Base-by-base conservation (phyloP, 1,140 invertebrate genomes). In the Phymorhynchus buccinoides region DNA sequence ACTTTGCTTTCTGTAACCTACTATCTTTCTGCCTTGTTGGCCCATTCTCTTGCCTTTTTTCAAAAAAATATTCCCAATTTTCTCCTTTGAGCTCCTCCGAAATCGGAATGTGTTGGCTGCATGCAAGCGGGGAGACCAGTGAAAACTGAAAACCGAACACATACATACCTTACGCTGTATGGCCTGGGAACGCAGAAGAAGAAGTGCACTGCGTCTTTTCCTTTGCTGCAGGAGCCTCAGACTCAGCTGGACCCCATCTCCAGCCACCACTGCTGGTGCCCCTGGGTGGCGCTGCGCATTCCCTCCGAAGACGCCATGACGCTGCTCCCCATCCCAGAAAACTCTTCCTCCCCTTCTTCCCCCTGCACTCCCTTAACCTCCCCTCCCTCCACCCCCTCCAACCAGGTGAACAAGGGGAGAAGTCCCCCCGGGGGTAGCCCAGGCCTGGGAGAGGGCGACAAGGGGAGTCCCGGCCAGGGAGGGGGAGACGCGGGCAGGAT, bases 231-330 rank as follows among this genome's bases (percentile, higher is more conserved):
- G 83, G 75, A 78, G 41, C 77, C 62, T 9, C 88, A 88, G 48
- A 75, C 85, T 37, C 44, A 22, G 32, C 85, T 90, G 68, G 85
- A 89, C 62, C 89, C 88, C 1, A 75, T 89, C 39, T 73, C 37
- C 27, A 87, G 88, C 82, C 89, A 90, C 78, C 86, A 85, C 32
- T 71, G 82, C 37, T 90, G 88, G 88, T 90, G 89, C 84, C 88
- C 89, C 27, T 90, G 89, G 89, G 52, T 87, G 35, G 83, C 42
- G 1, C 37, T 86, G n/a, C 83, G 62, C 41, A 35, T 27, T 3
- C 44, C 52, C 41, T 62, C 75, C 16, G 75, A 84, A 18, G 56
- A 84, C 42, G 48, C 73, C 44, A 42, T 83, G 81, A 81, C 52
- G n/a, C 62, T 71, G 22, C 41, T 71, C 37, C 62, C 66, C 39